Evolutionary conservation across 2,888 invertebrate species (phyloP).

Genomic region (Cybosia mesomella): DNA sequence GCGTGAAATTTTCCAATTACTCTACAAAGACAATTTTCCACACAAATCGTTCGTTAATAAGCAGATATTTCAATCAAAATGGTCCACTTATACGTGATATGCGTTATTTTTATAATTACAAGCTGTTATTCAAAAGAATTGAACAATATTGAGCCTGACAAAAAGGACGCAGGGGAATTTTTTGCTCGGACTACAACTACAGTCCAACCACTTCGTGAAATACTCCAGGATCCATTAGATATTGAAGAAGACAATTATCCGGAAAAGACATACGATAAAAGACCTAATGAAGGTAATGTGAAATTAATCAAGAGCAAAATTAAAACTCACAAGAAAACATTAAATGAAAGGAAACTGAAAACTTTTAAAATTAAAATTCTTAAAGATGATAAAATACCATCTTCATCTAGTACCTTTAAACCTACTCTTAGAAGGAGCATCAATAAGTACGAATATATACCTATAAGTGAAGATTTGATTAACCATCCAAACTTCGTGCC

Average conservation of each 20-base stretch:
- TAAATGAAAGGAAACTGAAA: not conserved
- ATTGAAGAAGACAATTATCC: not conserved
- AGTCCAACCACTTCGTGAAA: not conserved
- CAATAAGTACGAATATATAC: conserved; percentile 27
- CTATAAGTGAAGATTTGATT: conserved; percentile 40
- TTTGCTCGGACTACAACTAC: not conserved
- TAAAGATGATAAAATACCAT: not conserved
- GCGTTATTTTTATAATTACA: conserved; percentile 19
- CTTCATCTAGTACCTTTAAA: not conserved
- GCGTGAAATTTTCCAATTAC: conserved; percentile 47
- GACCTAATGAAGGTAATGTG: not conserved
- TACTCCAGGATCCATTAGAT: conserved; percentile 5
- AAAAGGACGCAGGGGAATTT: conserved; percentile 7
- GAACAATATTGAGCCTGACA: conserved; percentile 21
- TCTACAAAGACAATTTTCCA: conserved; percentile 25
- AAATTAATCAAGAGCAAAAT: conserved; percentile 8
- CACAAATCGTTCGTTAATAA: conserved; percentile 24
- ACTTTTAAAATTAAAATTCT: conserved; percentile 3
- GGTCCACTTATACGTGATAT: conserved; percentile 23
- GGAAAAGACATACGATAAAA: not conserved
- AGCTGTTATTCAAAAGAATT: conserved; percentile 10
- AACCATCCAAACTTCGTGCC: not conserved
- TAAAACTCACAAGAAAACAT: conserved; percentile 3
- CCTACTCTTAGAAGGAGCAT: not conserved
- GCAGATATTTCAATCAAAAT: conserved; percentile 29